These are phyloP conservation scores for Hydrotaea diabolus DNA, from an alignment of 2,888 invertebrate genomes.

Conservation along the genomic window DNA sequence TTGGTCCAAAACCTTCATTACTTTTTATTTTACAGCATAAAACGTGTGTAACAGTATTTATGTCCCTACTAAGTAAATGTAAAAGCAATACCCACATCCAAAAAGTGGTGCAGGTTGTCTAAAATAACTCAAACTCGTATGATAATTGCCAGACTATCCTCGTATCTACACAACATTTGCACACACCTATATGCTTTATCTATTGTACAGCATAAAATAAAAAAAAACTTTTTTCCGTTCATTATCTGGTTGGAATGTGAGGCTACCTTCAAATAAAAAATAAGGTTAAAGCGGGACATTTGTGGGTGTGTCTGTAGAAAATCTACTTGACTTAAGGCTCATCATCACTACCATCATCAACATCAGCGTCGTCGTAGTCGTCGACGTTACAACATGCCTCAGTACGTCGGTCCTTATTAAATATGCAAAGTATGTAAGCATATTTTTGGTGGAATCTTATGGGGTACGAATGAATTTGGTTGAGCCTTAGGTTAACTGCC, in stretches of 20 bases:
- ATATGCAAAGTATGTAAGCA: slow-evolving; percentile 45
- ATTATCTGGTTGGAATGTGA: background rate
- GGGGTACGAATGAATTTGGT: slow-evolving; percentile 28
- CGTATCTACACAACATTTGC: background rate
- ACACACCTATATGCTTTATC: slow-evolving; percentile 4
- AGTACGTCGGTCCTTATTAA: slow-evolving; percentile 30
- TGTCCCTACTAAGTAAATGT: no score
- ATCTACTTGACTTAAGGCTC: slow-evolving; percentile 38
- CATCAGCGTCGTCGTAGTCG: background rate
- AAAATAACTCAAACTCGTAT: no score
- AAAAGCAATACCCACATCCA: no score
- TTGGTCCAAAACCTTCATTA: no score
- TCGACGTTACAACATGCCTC: background rate
- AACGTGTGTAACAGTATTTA: no score
- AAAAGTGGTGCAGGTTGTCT: no score
- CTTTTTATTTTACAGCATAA: no score
- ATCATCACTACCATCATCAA: slow-evolving; percentile 10
- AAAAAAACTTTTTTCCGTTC: slow-evolving; percentile 11
- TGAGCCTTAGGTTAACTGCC: slow-evolving; percentile 42
- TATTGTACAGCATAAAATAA: no score
- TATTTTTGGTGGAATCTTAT: slow-evolving; percentile 32
- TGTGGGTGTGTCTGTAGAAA: background rate
- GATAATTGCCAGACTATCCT: background rate
- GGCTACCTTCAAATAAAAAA: background rate
- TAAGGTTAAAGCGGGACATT: background rate